Evolutionary conservation across 1,140 invertebrate genomes (phyloP), one percentile per base, ranked within the genome.

Genomic region (Apis laboriosa): DNA sequence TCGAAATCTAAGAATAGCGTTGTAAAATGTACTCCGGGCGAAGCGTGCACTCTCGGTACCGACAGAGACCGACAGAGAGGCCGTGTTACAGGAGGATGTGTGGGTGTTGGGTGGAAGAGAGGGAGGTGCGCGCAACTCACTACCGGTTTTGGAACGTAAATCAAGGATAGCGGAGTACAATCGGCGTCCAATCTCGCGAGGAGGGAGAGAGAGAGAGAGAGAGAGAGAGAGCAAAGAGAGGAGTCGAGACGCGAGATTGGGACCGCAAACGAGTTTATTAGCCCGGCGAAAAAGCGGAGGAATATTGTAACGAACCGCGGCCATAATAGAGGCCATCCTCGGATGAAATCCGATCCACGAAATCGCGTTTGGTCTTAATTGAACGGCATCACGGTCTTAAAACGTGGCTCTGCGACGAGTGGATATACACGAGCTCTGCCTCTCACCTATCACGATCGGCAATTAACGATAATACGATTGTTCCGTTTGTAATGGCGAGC

Each of bases 1-100:
- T 89, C 88, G 88, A 84, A 89, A 80, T 56, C 87, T 75, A 88
- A 88, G 87, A 88, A 88, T 88, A 88, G 86, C 84, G 80, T 75
- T 75, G 76, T 80, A 85, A 88, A 88, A 88, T 53, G 83, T 80
- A 43, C 64, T 28, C 13, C 61, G 64, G 55, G n/a, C 8, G 77
- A 60, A 28, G 15, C n/a, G 21, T 34, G 55, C 34, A 11, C 71
- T 12, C 49, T 12, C 49, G 24, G 12, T 68, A 68, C 66, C 19
- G 17, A 11, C 21, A 13, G 13, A 51, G 43, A 17, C 12, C 24
- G 67, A 12, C 51, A 53, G 21, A 49, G 67, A 19, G 66, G 9
- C 19, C 34, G 66, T 2, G 49, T 13, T 43, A 43, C 34, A 53
- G 21, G 15, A 43, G 5, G 55, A 17, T 21, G 51, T 55, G 74